Percentiles rank a stretch among this genome's conserved stretches.
Evolutionary conservation across 2,113 vertebrate species (phyloP).

Genomic region (Passer montanus): DNA sequence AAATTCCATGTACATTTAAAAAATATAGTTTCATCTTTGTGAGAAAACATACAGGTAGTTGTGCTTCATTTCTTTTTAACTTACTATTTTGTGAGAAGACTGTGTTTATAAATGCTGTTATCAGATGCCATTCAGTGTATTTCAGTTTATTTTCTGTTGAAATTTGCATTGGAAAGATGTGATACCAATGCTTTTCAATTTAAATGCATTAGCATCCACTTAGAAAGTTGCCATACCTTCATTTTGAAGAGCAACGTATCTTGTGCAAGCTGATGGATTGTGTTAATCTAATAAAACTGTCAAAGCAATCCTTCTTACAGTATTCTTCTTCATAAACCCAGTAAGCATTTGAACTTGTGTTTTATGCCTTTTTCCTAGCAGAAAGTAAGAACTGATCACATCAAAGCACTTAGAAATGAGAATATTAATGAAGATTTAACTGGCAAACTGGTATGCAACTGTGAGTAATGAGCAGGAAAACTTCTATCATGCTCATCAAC

Average conservation of each 20-base stretch:
- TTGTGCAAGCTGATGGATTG: background rate
- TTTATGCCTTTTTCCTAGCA: background rate
- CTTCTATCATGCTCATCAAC: background rate
- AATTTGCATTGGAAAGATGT: background rate
- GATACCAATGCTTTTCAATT: background rate
- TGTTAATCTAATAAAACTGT: conserved; percentile 39
- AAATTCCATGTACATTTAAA: background rate
- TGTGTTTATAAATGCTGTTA: background rate
- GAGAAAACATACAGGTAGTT: background rate
- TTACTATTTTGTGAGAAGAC: background rate
- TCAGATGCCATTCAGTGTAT: background rate
- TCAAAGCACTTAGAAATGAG: background rate
- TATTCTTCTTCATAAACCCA: conserved; percentile 35
- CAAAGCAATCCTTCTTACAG: background rate
- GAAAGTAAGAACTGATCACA: background rate
- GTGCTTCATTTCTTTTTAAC: background rate
- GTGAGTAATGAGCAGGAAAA: background rate
- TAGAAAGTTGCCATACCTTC: background rate
- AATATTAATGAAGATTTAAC: background rate
- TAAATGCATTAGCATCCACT: background rate
- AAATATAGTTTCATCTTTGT: background rate
- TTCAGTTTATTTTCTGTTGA: background rate
- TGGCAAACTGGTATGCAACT: background rate
- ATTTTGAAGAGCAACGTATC: background rate
- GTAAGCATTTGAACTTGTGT: conserved; percentile 3